Conservation (phyloP, 2,888 invertebrate species). For the Rambutsinella grinnellia region DNA sequence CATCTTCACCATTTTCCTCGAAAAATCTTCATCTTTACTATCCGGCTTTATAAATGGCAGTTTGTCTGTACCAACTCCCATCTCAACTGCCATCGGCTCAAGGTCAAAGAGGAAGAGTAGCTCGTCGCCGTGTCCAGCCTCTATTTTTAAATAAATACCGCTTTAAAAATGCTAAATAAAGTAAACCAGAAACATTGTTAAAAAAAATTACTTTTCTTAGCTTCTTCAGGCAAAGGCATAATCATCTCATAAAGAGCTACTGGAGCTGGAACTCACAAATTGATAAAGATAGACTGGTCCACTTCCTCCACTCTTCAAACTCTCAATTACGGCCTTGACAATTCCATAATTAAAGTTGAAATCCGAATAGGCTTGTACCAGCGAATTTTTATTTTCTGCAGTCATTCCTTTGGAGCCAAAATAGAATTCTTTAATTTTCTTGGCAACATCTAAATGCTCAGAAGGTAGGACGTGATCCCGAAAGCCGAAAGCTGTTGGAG, state of each 20-base stretch:
- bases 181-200: too few species aligned
- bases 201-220: too few species aligned
- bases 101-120: background rate
- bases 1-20: background rate
- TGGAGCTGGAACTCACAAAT: slow-evolving; percentile 19
- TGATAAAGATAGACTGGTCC: slow-evolving; percentile 20
- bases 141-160: background rate
- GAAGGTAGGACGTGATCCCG: background rate
- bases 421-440: slow-evolving; percentile 22
- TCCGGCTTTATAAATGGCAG: background rate
- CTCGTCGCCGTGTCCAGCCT: background rate
- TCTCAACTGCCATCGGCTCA: background rate
- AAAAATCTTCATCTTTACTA: background rate
- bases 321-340: background rate
- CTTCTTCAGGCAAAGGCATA: too few species aligned
- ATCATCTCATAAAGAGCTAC: too few species aligned
- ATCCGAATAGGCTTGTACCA: slow-evolving; percentile 9
- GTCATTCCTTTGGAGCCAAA: slow-evolving; percentile 20
- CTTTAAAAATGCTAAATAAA: too few species aligned
- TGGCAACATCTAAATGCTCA: background rate
- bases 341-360: background rate
- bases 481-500: slow-evolving; percentile 5
- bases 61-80: too few species aligned
- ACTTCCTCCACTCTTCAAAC: background rate
- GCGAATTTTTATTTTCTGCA: background rate